A percentile compares a stretch with the other conserved stretches of the same genome.
Conservation (phyloP, 2,888 invertebrate genomes). For the Macaria notata region DNA sequence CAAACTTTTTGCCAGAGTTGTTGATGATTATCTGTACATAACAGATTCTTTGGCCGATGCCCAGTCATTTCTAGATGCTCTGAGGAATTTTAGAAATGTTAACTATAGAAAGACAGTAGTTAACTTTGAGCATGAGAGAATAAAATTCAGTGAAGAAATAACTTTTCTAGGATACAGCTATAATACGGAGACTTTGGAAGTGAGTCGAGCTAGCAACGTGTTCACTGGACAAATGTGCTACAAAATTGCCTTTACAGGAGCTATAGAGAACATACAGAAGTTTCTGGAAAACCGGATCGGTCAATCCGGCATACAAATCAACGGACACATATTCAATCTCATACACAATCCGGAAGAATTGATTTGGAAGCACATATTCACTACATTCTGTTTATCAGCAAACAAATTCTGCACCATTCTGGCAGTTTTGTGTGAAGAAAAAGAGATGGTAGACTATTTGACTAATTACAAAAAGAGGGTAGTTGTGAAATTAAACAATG, state of each 20-base stretch:
- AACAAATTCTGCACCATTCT: slow-evolving; percentile 76
- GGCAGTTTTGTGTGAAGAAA: slow-evolving; percentile 56
- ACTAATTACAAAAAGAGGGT: slow-evolving; percentile 65
- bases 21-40: slow-evolving; percentile 76
- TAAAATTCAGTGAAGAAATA: slow-evolving; percentile 56
- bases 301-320: slow-evolving; percentile 71
- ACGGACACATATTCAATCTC: slow-evolving; percentile 68
- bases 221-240: slow-evolving; percentile 72
- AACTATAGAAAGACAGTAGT: slow-evolving; percentile 69
- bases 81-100: slow-evolving; percentile 67
- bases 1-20: slow-evolving; percentile 65
- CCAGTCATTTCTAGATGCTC: slow-evolving; percentile 55
- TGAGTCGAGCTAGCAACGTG: slow-evolving; percentile 64
- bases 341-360: slow-evolving; percentile 59
- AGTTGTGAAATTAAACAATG: slow-evolving; percentile 65
- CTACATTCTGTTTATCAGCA: slow-evolving; percentile 70
- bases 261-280: slow-evolving; percentile 52
- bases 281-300: slow-evolving; percentile 71
- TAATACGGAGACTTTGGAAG: slow-evolving; percentile 60
- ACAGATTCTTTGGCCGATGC: slow-evolving; percentile 67
- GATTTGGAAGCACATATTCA: slow-evolving; percentile 69
- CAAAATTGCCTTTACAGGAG: slow-evolving; percentile 67
- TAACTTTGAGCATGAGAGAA: slow-evolving; percentile 57
- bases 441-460: slow-evolving; percentile 55
- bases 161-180: slow-evolving; percentile 70